Evolutionary conservation across 1,140 invertebrate genomes (phyloP).

Genomic region (Ceratitis capitata): DNA sequence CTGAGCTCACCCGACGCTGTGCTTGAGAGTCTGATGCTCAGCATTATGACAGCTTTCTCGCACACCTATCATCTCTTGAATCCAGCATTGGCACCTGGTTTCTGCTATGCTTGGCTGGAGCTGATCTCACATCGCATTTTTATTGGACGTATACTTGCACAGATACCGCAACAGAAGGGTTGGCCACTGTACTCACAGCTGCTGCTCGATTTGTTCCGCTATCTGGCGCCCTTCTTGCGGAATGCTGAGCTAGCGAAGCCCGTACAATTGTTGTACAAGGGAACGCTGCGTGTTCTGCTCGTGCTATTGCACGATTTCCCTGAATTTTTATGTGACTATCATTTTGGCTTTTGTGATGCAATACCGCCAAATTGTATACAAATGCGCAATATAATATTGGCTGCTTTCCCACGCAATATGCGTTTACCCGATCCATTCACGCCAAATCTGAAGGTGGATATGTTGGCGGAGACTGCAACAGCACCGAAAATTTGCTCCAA

Average conservation of each 20-base stretch:
- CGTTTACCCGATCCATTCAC: slow-evolving; percentile 97
- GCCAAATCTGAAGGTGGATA: slow-evolving; percentile 95
- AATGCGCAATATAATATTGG: slow-evolving; percentile 97
- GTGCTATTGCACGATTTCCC: slow-evolving; percentile 98
- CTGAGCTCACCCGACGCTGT: slow-evolving; percentile 93
- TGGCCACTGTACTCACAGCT: slow-evolving; percentile 92
- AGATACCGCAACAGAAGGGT: slow-evolving; percentile 85
- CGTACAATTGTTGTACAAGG: slow-evolving; percentile 93
- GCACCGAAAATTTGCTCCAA: slow-evolving; percentile 92
- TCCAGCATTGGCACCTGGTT: slow-evolving; percentile 95
- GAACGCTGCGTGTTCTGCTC: slow-evolving; percentile 93
- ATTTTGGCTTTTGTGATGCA: slow-evolving; percentile 99
- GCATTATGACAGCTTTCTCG: slow-evolving; percentile 84
- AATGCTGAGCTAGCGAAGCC: slow-evolving; percentile 96
- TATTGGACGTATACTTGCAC: slow-evolving; percentile 91
- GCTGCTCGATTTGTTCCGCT: slow-evolving; percentile 95
- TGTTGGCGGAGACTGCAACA: slow-evolving; percentile 84
- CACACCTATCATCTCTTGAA: slow-evolving; percentile 91
- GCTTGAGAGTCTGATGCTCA: slow-evolving; percentile 68
- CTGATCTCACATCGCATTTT: slow-evolving; percentile 96
- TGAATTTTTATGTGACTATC: slow-evolving; percentile 98
- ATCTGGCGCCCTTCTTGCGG: slow-evolving; percentile 93
- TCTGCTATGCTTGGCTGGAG: slow-evolving; percentile 98
- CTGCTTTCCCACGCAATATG: slow-evolving; percentile 98
- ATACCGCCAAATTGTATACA: slow-evolving; percentile 99